These are phyloP conservation scores for Tetragonisca angustula DNA, from an alignment of 2,888 invertebrate genomes.

Conservation along the genomic window DNA sequence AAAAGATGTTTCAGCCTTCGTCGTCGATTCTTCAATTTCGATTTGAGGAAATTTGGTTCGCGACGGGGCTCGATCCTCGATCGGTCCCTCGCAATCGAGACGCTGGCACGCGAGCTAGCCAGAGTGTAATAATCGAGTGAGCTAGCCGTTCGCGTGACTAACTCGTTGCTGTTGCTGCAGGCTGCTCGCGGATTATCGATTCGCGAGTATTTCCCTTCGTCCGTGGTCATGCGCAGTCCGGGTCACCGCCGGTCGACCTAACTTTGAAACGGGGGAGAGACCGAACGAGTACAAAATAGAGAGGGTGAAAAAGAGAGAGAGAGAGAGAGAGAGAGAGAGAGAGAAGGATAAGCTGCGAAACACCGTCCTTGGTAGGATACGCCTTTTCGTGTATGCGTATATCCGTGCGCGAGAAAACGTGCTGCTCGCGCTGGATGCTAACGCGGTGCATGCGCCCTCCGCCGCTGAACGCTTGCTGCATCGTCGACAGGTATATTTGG, in stretches of 20 bases:
- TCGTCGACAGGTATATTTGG: constrained; percentile 7
- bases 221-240: constrained; percentile 72
- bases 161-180: constrained; percentile 78
- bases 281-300: constrained; percentile 7
- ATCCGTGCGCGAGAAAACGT: constrained; percentile 45
- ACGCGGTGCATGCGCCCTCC: constrained; percentile 39
- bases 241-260: constrained; percentile 57
- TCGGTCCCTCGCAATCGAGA: constrained; percentile 1
- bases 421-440: constrained; percentile 16
- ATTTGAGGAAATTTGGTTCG: no score
- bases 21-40: no score
- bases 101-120: constrained; percentile 32
- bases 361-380: constrained; percentile 54
- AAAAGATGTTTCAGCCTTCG: no score
- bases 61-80: no score
- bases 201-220: constrained; percentile 77
- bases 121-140: constrained; percentile 74
- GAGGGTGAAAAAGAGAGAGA: constrained; percentile 19
- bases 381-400: constrained; percentile 62
- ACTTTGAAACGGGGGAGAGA: constrained; percentile 33
- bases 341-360: constrained; percentile 60
- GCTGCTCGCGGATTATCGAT: constrained; percentile 82
- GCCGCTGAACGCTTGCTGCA: constrained; percentile 25
- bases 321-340: constrained; percentile 2
- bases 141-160: constrained; percentile 79